phyloP scores from a whole-genome alignment of 2,113 vertebrate genomes.

The Anser brachyrhynchus region DNA sequence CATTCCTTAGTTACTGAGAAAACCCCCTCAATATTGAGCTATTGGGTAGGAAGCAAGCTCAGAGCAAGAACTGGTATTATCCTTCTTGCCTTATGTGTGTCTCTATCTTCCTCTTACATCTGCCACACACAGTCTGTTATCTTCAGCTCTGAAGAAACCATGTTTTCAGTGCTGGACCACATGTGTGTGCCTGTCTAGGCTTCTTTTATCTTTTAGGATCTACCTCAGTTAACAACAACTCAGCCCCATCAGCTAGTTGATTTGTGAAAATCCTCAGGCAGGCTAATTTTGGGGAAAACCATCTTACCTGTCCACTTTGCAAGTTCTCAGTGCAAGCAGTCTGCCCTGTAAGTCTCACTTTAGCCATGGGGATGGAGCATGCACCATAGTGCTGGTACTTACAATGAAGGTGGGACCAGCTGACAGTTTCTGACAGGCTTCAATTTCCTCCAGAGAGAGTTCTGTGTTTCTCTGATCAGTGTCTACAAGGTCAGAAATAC shows the following conservation, averaged over 20 bases:
- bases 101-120: background rate
- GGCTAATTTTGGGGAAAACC: background rate
- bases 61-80: background rate
- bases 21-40: background rate
- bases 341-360: background rate
- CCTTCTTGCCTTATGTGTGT: background rate
- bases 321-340: background rate
- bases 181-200: background rate
- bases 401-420: constrained; percentile 79
- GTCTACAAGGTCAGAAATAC: constrained; percentile 56
- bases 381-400: constrained; percentile 46
- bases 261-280: background rate
- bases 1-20: background rate
- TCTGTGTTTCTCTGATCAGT: constrained; percentile 73
- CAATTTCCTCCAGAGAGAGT: constrained; percentile 80
- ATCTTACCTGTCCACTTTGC: background rate
- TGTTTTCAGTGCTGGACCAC: background rate
- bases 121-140: background rate
- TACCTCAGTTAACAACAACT: background rate
- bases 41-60: background rate
- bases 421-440: constrained; percentile 74
- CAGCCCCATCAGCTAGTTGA: background rate
- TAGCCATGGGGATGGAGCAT: background rate
- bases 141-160: background rate
- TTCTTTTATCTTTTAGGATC: background rate